Base-by-base conservation (phyloP, 1,140 invertebrate genomes). In the Mycetomoellerius zeteki region DNA sequence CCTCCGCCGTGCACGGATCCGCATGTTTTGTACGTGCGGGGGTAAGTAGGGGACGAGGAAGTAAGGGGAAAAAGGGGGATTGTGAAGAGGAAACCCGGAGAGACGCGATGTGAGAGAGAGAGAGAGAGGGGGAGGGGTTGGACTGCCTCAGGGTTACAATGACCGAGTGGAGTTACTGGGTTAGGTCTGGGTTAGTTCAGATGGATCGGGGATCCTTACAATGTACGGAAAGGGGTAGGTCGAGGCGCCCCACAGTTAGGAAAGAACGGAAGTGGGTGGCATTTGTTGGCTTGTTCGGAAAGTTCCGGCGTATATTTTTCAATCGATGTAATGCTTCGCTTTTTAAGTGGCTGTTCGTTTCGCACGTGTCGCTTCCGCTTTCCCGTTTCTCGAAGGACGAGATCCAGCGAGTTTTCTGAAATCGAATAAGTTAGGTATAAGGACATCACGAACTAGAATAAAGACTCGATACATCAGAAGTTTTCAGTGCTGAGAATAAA, bases 151-250 rank as follows among this genome's bases (percentile, higher is more conserved):
- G 69, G 69, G 80, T 37, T 84, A 73, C 80, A 73, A 84, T 75
- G 80, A 84, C 80, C 69, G 80, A 75, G 54, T 47, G 69, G 67
- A 82, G 64, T 84, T 84, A 84, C 80, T 84, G 69, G 69, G 69
- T 84, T 84, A 84, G 80, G 80, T 73, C 69, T 84, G 80, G 69
- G 78, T 81, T 81, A 62, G 80, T 73, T 84, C 56, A 27, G 69
- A 73, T 60, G 37, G 37, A 73, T 81, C 69, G 52, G 69, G 65
- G 69, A 84, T 60, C 54, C 37, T 73, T 50, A 47, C 3, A 58
- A 58, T 14, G 80, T 64, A 52, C 6, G 56, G 21, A 12, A 47
- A 69, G 2, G 80, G 64, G 67, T 69, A 24, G 19, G 21, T 67
- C 19, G 58, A 27, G 47, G 16, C 47, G 24, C 27, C 24, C 24